phyloP scores from a whole-genome alignment of 2,797 vertebrate genomes.

The Chelidonichthys spinosus region DNA sequence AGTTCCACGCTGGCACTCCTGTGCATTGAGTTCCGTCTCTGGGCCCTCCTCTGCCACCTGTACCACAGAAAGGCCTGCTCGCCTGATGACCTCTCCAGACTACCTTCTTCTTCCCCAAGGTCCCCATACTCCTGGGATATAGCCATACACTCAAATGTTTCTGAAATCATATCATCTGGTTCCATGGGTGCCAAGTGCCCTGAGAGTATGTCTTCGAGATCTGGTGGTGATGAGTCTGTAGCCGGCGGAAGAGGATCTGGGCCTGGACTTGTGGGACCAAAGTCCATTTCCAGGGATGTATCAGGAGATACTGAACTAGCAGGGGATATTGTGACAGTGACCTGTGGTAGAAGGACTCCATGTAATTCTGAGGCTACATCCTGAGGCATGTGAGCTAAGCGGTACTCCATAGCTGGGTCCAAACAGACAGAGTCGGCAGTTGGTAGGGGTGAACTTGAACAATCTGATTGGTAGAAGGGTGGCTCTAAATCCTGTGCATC shows the following conservation, averaged over 20 bases:
- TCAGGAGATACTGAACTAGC: slow-evolving; percentile 80
- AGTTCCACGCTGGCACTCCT: slow-evolving; percentile 86
- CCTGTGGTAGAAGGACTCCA: slow-evolving; percentile 48
- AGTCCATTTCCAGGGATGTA: slow-evolving; percentile 74
- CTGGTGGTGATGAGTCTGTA: slow-evolving; percentile 43
- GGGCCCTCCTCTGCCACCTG: slow-evolving; percentile 80
- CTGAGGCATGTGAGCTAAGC: slow-evolving; percentile 42
- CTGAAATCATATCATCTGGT: slow-evolving; percentile 57
- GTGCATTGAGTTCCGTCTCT: slow-evolving; percentile 64
- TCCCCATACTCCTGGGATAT: slow-evolving; percentile 58
- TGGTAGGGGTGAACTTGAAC: slow-evolving; percentile 55
- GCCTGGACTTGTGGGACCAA: slow-evolving; percentile 51
- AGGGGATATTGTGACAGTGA: slow-evolving; percentile 79
- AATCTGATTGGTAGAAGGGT: slow-evolving; percentile 55
- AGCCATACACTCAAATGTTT: slow-evolving; percentile 54
- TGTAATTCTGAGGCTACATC: slow-evolving; percentile 28
- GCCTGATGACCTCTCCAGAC: slow-evolving; percentile 58
- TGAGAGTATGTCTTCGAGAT: slow-evolving; percentile 48
- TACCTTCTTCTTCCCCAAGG: slow-evolving; percentile 58
- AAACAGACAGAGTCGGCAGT: slow-evolving; percentile 50
- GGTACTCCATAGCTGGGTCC: slow-evolving; percentile 58
- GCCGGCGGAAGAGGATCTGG: slow-evolving; percentile 45
- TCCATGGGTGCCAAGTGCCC: slow-evolving; percentile 59
- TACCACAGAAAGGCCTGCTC: slow-evolving; percentile 82
- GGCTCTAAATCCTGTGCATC: slow-evolving; percentile 64